Evolutionary conservation across 37 sponge, comb jelly and placozoan genomes (phyloP), one percentile per base, ranked within the genome.

Genomic region (Beroe ovata): DNA sequence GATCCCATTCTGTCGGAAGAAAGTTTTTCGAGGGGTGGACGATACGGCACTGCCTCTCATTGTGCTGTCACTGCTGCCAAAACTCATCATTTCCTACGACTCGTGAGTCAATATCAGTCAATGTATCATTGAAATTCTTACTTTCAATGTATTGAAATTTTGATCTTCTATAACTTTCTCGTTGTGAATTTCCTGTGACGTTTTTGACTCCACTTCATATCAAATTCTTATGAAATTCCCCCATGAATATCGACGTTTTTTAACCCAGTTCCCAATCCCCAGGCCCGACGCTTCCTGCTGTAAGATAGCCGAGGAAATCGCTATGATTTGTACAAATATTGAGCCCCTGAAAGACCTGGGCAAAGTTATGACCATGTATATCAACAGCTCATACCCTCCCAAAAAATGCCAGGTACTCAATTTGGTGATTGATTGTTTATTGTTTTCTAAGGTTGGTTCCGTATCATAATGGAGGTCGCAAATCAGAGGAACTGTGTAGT

Each of bases 31-130:
- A 16, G 84, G 84, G 0, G 26, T 42, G 47, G 54, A 42, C 54
- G 84, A 77, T 40, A 77, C 84, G 25, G 84, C 84, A 21, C 84
- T 77, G 41, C 84, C 84, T 25, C 47, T 77, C 16, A 42, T 23
- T 35, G 33, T 77, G n/a, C 84, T 77, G 28, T 77, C 84, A 22
- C 38, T 77, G 8, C 84, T 77, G 4, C 84, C 84, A 16, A 77
- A 41, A 77, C 84, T 77, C n/a, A 77, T 77, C 8, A 14, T n/a
- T 8, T 42, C 42, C 25, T 77, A 77, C 25, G 84, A 77, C 38
- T 42, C 42, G 84, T 77, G 28, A 77, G 69, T 66, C 34, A 33
- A 6, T 66, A 14, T 30, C n/a, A n/a, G n/a, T n/a, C n/a, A n/a
- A n/a, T n/a, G n/a, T n/a, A n/a, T n/a, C n/a, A n/a, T n/a, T n/a